Conservation (phyloP, 2,113 vertebrate genomes). For the Acinonyx jubatus region DNA sequence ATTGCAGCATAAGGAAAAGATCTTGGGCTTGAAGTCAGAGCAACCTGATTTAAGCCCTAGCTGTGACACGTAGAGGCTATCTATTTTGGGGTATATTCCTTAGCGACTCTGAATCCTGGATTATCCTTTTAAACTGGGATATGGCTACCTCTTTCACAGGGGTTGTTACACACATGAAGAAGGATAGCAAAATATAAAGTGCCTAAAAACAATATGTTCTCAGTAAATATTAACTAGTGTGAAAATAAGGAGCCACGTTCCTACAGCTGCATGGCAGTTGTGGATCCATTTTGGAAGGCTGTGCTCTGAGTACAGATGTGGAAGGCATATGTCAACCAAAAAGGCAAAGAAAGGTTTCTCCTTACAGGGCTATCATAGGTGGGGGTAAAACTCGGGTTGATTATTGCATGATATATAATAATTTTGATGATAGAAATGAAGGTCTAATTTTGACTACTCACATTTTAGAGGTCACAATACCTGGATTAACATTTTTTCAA, state of each 20-base stretch:
- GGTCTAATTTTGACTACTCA: not conserved
- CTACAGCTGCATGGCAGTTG: not conserved
- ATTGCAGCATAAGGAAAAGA: not conserved
- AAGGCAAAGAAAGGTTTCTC: not conserved
- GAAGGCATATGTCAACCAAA: not conserved
- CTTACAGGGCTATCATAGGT: not conserved
- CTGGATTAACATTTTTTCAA: not conserved
- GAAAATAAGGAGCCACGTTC: not conserved
- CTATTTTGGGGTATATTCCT: not conserved
- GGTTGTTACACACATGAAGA: not conserved
- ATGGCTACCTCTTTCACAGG: not conserved
- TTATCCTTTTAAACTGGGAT: not conserved
- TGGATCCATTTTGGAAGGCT: not conserved
- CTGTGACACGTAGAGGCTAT: not conserved
- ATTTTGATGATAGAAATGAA: not conserved
- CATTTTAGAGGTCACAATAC: not conserved
- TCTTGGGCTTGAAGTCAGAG: not conserved
- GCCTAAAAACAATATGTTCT: not conserved
- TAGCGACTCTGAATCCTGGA: not conserved
- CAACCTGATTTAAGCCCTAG: not conserved
- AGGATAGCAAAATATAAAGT: not conserved
- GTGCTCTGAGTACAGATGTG: not conserved
- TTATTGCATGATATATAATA: not conserved
- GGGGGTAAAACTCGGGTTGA: not conserved
- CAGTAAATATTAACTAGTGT: slow-evolving; percentile 5